Evolutionary conservation across 2,888 invertebrate species (phyloP), one percentile per base, ranked within the genome.

Genomic region (Lithophane semibrunnea): DNA sequence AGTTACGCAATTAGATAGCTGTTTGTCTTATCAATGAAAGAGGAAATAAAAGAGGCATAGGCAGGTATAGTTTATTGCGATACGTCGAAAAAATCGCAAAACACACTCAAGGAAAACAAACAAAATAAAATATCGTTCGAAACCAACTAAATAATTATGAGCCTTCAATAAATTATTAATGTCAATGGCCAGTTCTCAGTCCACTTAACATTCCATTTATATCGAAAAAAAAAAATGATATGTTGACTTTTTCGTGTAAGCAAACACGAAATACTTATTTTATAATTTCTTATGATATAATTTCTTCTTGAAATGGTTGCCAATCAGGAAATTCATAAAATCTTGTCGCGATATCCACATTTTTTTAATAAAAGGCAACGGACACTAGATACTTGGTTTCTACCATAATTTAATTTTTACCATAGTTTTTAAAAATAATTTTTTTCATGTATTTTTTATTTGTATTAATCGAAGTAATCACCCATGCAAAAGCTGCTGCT

Each of bases 161-260:
- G 7, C 54, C 29, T 61, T 42, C 9, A 37, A 58, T 73, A 68
- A 79, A 3, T 44, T 60, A 58, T 79, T 49, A 42, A 29, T 47
- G 47, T 73, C 49, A 80, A 61, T 49, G 56, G n/a, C n/a, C 63
- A 9, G 29, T 42, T 24, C n/a, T 7, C 24, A 64, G 29, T 56
- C 29, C 56, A 72, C 72, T 80, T 64, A 29, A 72, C 56, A 78
- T 78, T 72, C 80, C 29, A 21, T 56, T 71, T 49, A 12, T n/a
- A 72, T 80, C 49, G 49, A 64, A 71, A 80, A n/a, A 80, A n/a
- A 29, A 70, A 37, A 49, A 8, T 21, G 29, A 21, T n/a, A 42
- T 4, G 13, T 60, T 65, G 37, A 24, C 2, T 12, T 54, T 79
- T 44, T 37, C 21, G 5, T 47, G 5, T 54, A 47, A 44, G 24